phyloP scores from a whole-genome alignment of 1,140 invertebrate genomes.

The Tetragonula clypearis region DNA sequence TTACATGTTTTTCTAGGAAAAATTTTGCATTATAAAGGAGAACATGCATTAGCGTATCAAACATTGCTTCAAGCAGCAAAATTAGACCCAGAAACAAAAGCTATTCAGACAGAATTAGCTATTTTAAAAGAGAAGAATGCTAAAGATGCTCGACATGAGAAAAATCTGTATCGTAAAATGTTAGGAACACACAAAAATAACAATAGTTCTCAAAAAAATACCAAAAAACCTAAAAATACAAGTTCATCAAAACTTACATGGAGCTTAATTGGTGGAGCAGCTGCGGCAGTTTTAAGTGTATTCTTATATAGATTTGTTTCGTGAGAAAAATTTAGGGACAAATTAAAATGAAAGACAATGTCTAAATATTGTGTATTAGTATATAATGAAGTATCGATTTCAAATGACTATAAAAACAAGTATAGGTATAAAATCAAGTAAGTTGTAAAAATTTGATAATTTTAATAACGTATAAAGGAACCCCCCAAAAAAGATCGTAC shows the following conservation, averaged over 20 bases:
- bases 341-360: background rate
- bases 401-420: background rate
- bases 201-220: constrained; percentile 45
- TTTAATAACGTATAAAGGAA: background rate
- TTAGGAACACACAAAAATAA: constrained; percentile 77
- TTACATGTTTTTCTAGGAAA: constrained; percentile 78
- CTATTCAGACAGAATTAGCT: constrained; percentile 84
- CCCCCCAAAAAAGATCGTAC: background rate
- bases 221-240: constrained; percentile 59
- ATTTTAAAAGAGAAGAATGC: constrained; percentile 83
- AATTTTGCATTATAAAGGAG: constrained; percentile 84
- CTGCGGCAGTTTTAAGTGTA: constrained; percentile 71
- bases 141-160: constrained; percentile 83
- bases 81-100: constrained; percentile 83
- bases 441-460: constrained; percentile 16
- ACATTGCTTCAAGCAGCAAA: constrained; percentile 83
- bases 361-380: background rate
- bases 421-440: constrained; percentile 15
- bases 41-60: constrained; percentile 84
- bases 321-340: constrained; percentile 52
- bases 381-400: constrained; percentile 9
- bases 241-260: constrained; percentile 68
- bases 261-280: constrained; percentile 77
- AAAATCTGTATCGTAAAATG: constrained; percentile 87
- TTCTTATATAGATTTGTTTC: constrained; percentile 75